These are phyloP conservation scores for Limnephilus marmoratus DNA, from an alignment of 2,888 invertebrate genomes.

Conservation along the genomic window DNA sequence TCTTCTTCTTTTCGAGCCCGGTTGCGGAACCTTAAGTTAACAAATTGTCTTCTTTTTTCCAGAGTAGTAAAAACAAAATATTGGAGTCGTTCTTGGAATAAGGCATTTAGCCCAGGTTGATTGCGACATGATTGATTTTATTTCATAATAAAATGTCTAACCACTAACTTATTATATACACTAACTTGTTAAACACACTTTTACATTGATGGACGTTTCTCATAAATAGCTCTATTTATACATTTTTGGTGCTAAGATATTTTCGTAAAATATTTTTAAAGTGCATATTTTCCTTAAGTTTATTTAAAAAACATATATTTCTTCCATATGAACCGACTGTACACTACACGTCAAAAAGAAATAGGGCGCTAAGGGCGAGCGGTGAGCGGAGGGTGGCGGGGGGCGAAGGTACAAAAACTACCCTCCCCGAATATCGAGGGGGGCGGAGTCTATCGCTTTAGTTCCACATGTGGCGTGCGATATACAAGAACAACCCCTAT, in stretches of 20 bases:
- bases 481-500: conserved; percentile 35
- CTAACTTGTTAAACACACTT: too few relatives aligned
- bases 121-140: too few relatives aligned
- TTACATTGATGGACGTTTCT: too few relatives aligned
- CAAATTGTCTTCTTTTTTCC: too few relatives aligned
- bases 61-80: too few relatives aligned
- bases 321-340: conserved; percentile 52
- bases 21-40: too few relatives aligned
- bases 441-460: conserved; percentile 57
- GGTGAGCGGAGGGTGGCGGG: conserved; percentile 9
- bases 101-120: too few relatives aligned
- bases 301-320: background rate
- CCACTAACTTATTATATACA: too few relatives aligned
- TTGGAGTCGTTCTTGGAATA: too few relatives aligned
- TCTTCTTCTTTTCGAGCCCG: too few relatives aligned
- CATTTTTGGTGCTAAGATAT: background rate
- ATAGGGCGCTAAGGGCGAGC: conserved; percentile 10
- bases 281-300: background rate
- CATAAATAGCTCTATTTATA: too few relatives aligned
- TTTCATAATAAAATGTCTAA: too few relatives aligned
- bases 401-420: conserved; percentile 51
- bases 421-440: conserved; percentile 54
- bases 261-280: background rate
- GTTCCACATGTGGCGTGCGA: conserved; percentile 54
- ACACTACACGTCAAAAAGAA: conserved; percentile 45